These are phyloP conservation scores for Acleris laterana DNA, from an alignment of 2,888 invertebrate genomes.

Conservation along the genomic window DNA sequence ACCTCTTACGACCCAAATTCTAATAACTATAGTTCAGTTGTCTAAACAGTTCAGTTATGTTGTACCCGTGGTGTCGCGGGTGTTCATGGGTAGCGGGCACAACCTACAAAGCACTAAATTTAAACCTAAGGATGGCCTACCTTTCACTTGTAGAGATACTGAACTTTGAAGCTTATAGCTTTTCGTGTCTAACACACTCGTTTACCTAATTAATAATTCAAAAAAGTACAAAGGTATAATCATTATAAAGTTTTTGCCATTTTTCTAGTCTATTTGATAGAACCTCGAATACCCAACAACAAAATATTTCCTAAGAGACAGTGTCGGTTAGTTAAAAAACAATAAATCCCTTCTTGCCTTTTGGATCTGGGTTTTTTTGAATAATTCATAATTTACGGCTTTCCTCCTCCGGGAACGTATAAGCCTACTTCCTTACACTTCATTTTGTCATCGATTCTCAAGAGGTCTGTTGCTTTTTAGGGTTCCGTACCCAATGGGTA, in stretches of 20 bases:
- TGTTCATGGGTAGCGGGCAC: too few species aligned
- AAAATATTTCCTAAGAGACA: neutral
- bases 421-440: constrained; percentile 33
- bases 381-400: constrained; percentile 35
- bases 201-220: neutral
- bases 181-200: neutral
- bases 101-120: too few species aligned
- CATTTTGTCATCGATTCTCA: constrained; percentile 32
- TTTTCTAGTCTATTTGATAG: neutral
- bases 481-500: too few species aligned
- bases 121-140: too few species aligned
- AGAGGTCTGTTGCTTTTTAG: constrained; percentile 16
- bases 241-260: too few species aligned
- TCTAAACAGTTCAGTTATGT: accelerated
- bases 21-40: too few species aligned
- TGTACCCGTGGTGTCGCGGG: too few species aligned
- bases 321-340: constrained; percentile 18
- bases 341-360: constrained; percentile 27
- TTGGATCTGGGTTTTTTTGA: constrained; percentile 33
- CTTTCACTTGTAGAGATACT: too few species aligned
- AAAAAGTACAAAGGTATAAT: too few species aligned
- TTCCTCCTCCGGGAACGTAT: constrained; percentile 22
- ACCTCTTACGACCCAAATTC: too few species aligned
- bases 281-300: constrained; percentile 1
- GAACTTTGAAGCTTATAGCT: too few species aligned